These are phyloP conservation scores for Donacobius atricapilla DNA, from an alignment of 2,113 vertebrate genomes.

Conservation along the genomic window DNA sequence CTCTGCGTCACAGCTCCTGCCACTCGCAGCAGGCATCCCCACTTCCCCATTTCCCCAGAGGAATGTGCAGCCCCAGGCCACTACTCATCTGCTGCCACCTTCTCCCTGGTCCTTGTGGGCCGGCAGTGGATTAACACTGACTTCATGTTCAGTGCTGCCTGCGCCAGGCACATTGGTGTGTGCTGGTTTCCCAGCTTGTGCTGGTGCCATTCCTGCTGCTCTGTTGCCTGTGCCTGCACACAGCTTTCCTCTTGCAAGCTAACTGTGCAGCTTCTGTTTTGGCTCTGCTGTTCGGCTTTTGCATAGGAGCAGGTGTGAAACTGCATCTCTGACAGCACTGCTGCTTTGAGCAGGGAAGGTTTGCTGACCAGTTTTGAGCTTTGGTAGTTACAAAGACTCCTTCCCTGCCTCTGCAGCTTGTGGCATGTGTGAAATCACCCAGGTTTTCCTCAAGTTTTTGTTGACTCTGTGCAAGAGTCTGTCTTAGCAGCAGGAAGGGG, in stretches of 20 bases:
- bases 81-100: neutral
- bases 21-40: neutral
- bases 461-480: neutral
- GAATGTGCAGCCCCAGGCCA: slow-evolving; percentile 14
- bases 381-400: neutral
- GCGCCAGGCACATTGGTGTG: neutral
- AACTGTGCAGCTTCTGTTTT: neutral
- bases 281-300: neutral
- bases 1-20: neutral
- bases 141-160: neutral
- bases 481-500: neutral
- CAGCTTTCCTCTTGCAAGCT: neutral
- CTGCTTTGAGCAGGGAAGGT: neutral
- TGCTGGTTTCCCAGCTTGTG: neutral
- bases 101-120: neutral
- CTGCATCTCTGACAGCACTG: neutral
- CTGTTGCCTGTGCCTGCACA: neutral
- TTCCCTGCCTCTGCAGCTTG: neutral
- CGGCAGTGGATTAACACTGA: neutral
- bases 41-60: neutral
- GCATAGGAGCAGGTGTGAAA: neutral
- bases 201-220: neutral
- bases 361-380: neutral
- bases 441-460: neutral
- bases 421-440: neutral